Percentiles rank a stretch among this genome's conserved stretches.
Evolutionary conservation across 2,888 invertebrate genomes (phyloP).

Genomic region (Polydrusus pterygomalis): DNA sequence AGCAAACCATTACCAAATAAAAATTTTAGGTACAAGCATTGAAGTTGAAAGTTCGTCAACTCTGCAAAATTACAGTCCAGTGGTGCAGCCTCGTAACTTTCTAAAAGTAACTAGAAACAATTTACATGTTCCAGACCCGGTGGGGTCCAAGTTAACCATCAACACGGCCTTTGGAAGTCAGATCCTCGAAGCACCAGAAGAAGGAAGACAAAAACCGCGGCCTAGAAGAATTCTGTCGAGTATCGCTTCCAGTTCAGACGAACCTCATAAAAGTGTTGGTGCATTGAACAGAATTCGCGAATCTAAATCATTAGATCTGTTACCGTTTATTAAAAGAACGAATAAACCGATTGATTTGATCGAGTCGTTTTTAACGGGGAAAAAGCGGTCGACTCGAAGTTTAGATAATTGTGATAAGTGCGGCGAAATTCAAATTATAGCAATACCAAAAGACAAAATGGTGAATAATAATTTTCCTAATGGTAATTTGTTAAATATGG

Average conservation of each 20-base stretch:
- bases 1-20: constrained; percentile 53
- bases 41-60: constrained; percentile 76
- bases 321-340: constrained; percentile 70
- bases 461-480: constrained; percentile 76
- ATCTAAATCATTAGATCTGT: constrained; percentile 79
- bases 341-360: constrained; percentile 55
- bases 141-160: constrained; percentile 72
- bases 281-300: constrained; percentile 73
- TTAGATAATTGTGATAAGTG: constrained; percentile 74
- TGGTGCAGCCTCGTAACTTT: constrained; percentile 66
- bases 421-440: constrained; percentile 70
- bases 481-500: constrained; percentile 72
- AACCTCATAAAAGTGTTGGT: constrained; percentile 69
- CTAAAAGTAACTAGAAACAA: constrained; percentile 72
- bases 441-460: constrained; percentile 71
- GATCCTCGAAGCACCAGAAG: constrained; percentile 63
- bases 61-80: constrained; percentile 74
- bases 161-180: constrained; percentile 71
- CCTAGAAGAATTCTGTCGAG: constrained; percentile 74
- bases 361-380: constrained; percentile 57
- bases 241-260: constrained; percentile 79
- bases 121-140: constrained; percentile 72
- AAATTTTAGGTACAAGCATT: constrained; percentile 70
- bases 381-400: constrained; percentile 68
- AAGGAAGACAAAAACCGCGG: constrained; percentile 58